Evolutionary conservation across 2,797 vertebrate species (phyloP), one percentile per base, ranked within the genome.

Genomic region (Neosilurus mollespiculum): DNA sequence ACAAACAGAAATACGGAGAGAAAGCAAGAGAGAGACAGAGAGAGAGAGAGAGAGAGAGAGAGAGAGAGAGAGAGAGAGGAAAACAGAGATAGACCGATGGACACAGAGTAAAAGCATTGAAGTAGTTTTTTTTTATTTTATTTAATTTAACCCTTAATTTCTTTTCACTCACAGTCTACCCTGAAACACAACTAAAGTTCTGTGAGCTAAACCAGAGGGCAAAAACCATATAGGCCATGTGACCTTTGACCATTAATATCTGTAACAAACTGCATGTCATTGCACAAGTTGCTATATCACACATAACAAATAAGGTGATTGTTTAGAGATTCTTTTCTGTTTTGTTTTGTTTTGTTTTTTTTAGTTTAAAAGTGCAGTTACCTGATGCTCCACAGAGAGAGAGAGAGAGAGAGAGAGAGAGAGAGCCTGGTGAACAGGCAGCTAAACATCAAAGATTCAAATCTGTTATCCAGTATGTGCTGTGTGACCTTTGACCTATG

Each of bases 61-160:
- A 62, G 56, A 66, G 80, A 85, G 59, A 65, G 59, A 34, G 37
- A 73, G 59, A 12, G 58, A 65, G 69, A 82, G 51, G 18, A 4
- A 43, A 43, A 15, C 34, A 30, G 24, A 66, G 69, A 73, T 71
- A 70, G 65, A 71, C 22, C 66, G 26, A 73, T 64, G 58, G 77
- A 80, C 18, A 26, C 22, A 49, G 53, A 61, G 7, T 10, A 64
- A 16, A 37, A 26, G 20, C n/a, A 64, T 22, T 43, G 12, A n/a
- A 73, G 22, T 37, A 51, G 43, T 22, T 37, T 0, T 5, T 56
- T 56, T 53, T 18, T 9, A 12, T 64, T 26, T 24, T 65, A 5
- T 30, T 30, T 65, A 15, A 69, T 14, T 26, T 18, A 26, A 76
- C 30, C 58, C 58, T 78, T 14, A 49, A 5, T 49, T 49, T 78